Base-by-base conservation (phyloP, 2,797 vertebrate genomes). In the Apodemus agrarius region DNA sequence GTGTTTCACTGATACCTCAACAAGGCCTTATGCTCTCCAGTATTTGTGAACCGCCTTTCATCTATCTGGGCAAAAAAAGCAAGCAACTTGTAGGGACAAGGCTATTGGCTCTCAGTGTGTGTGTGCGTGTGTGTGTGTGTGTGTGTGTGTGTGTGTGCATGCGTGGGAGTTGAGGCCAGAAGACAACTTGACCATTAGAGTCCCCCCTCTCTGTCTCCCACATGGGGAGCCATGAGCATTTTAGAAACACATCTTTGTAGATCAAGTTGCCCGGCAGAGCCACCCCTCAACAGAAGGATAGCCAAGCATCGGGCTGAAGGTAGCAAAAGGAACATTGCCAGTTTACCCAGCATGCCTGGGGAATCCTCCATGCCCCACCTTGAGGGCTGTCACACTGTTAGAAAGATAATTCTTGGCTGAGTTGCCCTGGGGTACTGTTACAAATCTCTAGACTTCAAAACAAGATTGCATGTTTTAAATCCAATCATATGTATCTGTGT, bases 391-490 rank as follows among this genome's bases (percentile, higher is more conserved):
- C 14, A 2, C 3, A 22, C 1, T 72, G 94, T 82, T 63, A 46
- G 59, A 83, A 96, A 52, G 11, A 72, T 5, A 40, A 2, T 7
- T 82, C 40, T 14, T 29, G 49, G 29, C 63, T 37, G 82, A 75
- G 13, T 57, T 0, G n/a, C 7, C 37, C 24, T 46, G 31, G 31
- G 21, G 31, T 26, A 61, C 46, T 65, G 31, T 90, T 57, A 84
- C 9, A n/a, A 22, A 4, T 40, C 52, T 90, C 54, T 90, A 69
- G 46, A 46, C 78, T 97, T 96, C 14, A 74, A 80, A 93, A 89
- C 7, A 17, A 49, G 75, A 92, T 34, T 90, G 29, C 6, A 83
- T 59, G 52, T 72, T 94, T 87, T 59, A 80, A 81, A 90, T 8
- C 40, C 10, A 75, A 63, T 61, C 61, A 43, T 49, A 65, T 54